Conservation (phyloP, 2,797 vertebrate species). For the Gymnopithys bicolor region DNA sequence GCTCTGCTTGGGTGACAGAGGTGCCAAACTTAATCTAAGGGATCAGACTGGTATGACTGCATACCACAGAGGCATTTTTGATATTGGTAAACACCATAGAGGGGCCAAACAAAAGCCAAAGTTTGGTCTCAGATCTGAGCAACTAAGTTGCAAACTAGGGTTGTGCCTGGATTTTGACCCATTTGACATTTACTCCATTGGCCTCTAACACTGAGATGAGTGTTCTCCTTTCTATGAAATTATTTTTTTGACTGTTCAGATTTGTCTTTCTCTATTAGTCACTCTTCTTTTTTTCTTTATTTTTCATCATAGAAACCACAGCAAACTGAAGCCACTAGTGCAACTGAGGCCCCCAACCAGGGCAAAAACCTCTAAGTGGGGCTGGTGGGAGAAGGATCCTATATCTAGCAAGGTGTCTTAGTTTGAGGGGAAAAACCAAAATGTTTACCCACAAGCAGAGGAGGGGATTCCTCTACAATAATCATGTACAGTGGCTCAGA, state of each 20-base stretch:
- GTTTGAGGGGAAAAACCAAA: no score
- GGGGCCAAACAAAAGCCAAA: background rate
- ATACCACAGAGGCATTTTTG: background rate
- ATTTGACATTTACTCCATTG: background rate
- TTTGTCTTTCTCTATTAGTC: background rate
- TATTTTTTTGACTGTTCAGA: background rate
- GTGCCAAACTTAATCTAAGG: background rate
- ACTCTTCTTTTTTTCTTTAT: background rate
- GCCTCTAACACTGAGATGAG: background rate
- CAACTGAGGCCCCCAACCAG: accelerated
- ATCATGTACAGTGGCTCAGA: background rate
- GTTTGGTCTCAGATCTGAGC: background rate
- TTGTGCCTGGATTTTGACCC: background rate
- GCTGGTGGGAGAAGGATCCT: background rate
- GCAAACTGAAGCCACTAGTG: background rate
- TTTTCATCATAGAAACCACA: background rate
- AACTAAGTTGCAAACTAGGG: background rate
- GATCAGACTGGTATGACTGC: background rate
- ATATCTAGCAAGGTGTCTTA: background rate
- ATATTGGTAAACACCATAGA: background rate
- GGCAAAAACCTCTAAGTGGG: background rate
- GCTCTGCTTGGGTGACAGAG: background rate
- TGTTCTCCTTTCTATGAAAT: background rate
- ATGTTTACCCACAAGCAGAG: no score
- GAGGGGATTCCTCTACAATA: no score